Percentiles rank a stretch among this genome's conserved stretches.
Evolutionary conservation across 2,797 vertebrate species (phyloP).

Genomic region (Paguma larvata): DNA sequence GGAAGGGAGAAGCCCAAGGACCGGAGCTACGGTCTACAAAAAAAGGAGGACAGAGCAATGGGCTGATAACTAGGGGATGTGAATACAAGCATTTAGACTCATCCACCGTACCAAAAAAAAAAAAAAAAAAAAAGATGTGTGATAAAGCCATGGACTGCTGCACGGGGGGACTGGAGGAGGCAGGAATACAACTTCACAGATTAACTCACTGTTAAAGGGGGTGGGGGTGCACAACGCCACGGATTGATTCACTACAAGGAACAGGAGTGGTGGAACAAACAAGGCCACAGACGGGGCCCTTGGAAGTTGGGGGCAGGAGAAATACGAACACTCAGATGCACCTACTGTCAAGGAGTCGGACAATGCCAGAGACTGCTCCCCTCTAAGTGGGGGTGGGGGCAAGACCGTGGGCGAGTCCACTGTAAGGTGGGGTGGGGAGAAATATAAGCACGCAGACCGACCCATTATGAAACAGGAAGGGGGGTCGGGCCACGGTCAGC

Average conservation of each 20-base stretch:
- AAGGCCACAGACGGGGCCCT: conserved; percentile 58
- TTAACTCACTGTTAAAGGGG: conserved; percentile 47
- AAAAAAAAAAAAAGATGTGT: background rate
- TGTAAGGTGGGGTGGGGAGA: conserved; percentile 61
- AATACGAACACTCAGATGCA: conserved; percentile 57
- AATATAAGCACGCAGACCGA: conserved; percentile 57
- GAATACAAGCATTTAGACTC: conserved; percentile 39
- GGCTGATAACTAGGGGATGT: conserved; percentile 28
- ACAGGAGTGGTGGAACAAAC: conserved; percentile 66
- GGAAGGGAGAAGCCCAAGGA: conserved; percentile 22
- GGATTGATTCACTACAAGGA: conserved; percentile 44
- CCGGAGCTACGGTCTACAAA: background rate
- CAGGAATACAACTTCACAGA: conserved; percentile 51
- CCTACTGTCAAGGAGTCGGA: conserved; percentile 60
- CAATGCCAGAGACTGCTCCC: conserved; percentile 25
- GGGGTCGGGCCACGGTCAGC: conserved; percentile 64
- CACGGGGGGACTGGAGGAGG: background rate
- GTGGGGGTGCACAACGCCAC: background rate
- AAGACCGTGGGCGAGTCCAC: conserved; percentile 72
- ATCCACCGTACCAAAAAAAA: conserved; percentile 16
- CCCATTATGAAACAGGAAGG: conserved; percentile 71
- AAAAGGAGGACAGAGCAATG: conserved; percentile 38
- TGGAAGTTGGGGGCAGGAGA: conserved; percentile 66
- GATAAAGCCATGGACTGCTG: conserved; percentile 8
- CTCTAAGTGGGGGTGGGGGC: background rate